These are phyloP conservation scores for Planococcus citri DNA, from an alignment of 1,140 invertebrate species.

Conservation along the genomic window DNA sequence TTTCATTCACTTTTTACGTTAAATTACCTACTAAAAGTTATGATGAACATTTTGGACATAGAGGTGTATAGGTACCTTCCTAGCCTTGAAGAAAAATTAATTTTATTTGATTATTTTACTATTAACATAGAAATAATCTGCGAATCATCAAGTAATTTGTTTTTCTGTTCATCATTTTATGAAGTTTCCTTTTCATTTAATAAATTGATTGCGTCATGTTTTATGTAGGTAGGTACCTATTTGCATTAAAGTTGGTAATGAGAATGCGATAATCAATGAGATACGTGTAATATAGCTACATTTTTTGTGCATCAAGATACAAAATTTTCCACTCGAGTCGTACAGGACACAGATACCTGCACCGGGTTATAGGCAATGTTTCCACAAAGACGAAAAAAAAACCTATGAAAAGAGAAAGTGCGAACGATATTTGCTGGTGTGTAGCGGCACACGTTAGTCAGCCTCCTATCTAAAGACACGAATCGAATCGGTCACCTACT, in stretches of 20 bases:
- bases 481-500: slow-evolving; percentile 6
- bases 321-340: neutral
- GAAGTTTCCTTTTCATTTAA: too few relatives aligned
- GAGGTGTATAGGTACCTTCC: neutral
- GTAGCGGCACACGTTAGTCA: neutral
- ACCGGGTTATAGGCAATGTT: too few relatives aligned
- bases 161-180: too few relatives aligned
- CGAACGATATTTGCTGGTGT: neutral
- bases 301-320: too few relatives aligned
- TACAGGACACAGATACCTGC: too few relatives aligned
- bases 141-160: neutral
- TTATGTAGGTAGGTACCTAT: too few relatives aligned
- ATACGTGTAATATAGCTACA: too few relatives aligned
- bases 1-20: neutral
- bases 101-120: neutral
- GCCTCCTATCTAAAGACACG: neutral
- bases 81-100: neutral
- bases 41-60: neutral
- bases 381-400: neutral
- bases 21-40: too few relatives aligned
- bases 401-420: neutral
- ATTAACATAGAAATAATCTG: neutral
- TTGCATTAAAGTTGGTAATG: too few relatives aligned
- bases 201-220: too few relatives aligned
- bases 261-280: too few relatives aligned